A percentile compares a stretch with the other conserved stretches of the same genome.
Conservation (phyloP, 53 echinoderm and acorn worm genomes). For the Stichopus horrens region DNA sequence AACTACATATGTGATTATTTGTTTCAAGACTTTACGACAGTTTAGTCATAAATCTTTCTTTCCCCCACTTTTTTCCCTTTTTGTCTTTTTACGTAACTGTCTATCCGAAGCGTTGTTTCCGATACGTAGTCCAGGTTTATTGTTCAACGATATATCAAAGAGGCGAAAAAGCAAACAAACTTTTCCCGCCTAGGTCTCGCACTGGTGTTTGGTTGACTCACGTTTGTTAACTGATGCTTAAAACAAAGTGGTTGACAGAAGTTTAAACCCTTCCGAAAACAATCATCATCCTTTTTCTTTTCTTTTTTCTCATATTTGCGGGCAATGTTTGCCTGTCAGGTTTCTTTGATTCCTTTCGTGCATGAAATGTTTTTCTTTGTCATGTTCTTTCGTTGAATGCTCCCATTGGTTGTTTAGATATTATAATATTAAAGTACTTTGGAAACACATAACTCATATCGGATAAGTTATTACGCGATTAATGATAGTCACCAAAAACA, state of each 20-base stretch:
- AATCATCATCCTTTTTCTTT: not conserved
- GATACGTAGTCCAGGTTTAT: conserved; percentile 17
- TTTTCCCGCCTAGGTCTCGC: not conserved
- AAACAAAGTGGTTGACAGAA: not conserved
- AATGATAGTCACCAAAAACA: not conserved
- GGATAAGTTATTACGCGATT: not conserved
- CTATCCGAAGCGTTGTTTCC: conserved; percentile 34
- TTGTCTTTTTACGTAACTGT: not conserved
- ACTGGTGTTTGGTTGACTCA: not conserved
- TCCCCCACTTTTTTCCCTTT: too few species aligned
- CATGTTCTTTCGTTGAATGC: not conserved
- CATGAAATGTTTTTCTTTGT: not conserved
- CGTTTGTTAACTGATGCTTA: not conserved
- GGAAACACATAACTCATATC: not conserved
- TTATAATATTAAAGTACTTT: not conserved
- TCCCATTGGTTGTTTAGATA: not conserved
- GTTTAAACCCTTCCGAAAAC: not conserved
- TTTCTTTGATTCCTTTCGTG: too few species aligned
- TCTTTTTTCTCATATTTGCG: too few species aligned
- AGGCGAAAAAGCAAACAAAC: conserved; percentile 35
- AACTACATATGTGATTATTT: not conserved
- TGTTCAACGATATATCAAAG: conserved; percentile 34
- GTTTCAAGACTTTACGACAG: not conserved
- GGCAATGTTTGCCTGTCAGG: too few species aligned
- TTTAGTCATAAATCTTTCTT: not conserved